A percentile compares a stretch with the other conserved stretches of the same genome.
Conservation (phyloP, 2,113 vertebrate genomes). For the Heptranchias perlo region DNA sequence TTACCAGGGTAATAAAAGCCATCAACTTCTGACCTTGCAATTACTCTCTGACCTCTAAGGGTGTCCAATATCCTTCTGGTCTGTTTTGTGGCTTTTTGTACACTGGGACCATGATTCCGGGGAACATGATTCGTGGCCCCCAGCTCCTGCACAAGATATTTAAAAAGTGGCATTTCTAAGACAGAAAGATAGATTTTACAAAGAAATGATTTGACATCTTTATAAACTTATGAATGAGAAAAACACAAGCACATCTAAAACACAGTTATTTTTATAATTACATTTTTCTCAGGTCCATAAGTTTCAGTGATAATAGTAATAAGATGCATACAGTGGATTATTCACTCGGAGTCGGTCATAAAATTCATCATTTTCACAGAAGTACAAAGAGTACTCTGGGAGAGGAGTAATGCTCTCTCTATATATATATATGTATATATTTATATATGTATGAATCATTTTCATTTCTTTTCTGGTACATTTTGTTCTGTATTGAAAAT, state of each 20-base stretch:
- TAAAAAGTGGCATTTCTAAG: not conserved
- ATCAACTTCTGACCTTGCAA: slow-evolving; percentile 66
- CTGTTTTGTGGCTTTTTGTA: slow-evolving; percentile 42
- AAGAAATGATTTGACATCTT: not conserved
- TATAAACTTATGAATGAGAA: not conserved
- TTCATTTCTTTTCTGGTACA: not conserved
- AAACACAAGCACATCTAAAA: not conserved
- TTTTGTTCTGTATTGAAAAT: not conserved
- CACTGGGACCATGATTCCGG: not conserved
- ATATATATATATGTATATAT: no score
- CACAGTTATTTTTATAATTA: not conserved
- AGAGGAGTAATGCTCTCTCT: no score
- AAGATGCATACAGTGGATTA: not conserved
- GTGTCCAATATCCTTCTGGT: slow-evolving; percentile 49
- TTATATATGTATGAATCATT: not conserved
- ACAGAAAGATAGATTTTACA: not conserved
- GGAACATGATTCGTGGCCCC: no score
- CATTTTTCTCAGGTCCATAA: not conserved
- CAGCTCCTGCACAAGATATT: not conserved
- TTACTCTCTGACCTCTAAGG: slow-evolving; percentile 61
- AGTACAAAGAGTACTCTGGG: not conserved
- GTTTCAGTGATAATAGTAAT: not conserved
- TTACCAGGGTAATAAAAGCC: slow-evolving; percentile 75
- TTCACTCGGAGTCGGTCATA: not conserved
- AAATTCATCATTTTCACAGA: not conserved